Evolutionary conservation across 2,797 vertebrate species (phyloP).

Genomic region (Gymnothorax reevesii): DNA sequence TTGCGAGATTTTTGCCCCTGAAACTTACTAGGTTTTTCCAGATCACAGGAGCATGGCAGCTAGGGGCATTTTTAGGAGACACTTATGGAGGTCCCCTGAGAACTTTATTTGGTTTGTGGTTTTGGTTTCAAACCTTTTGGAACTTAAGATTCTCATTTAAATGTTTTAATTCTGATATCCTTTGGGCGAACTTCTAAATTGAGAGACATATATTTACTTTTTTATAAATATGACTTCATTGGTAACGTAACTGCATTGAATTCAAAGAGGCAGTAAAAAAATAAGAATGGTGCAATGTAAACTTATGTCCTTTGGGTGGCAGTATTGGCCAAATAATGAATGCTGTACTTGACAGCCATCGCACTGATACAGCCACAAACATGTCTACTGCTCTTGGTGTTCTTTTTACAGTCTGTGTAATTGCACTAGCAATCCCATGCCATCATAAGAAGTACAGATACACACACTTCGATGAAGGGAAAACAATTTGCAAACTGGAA

Average conservation of each 20-base stretch:
- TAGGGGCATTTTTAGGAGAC: neutral
- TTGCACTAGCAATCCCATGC: neutral
- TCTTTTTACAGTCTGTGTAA: neutral
- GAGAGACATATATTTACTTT: neutral
- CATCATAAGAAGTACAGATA: no score
- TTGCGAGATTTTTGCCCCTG: no score
- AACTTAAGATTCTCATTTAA: neutral
- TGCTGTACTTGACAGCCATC: neutral
- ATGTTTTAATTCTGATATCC: neutral
- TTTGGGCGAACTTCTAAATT: neutral
- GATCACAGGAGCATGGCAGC: no score
- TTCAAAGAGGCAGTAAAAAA: neutral
- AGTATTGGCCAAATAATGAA: neutral
- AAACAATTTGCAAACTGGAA: no score
- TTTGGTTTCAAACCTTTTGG: neutral
- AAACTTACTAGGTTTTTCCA: no score
- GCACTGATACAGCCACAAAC: neutral
- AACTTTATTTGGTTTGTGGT: neutral
- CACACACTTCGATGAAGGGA: no score
- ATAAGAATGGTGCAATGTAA: neutral
- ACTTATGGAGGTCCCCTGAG: neutral
- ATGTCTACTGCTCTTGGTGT: neutral
- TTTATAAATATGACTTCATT: neutral
- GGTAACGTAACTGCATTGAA: neutral
- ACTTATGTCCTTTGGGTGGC: slow-evolving; percentile 4